These are phyloP conservation scores for Neostethus bicornis DNA, from an alignment of 2,797 vertebrate species.

Conservation along the genomic window DNA sequence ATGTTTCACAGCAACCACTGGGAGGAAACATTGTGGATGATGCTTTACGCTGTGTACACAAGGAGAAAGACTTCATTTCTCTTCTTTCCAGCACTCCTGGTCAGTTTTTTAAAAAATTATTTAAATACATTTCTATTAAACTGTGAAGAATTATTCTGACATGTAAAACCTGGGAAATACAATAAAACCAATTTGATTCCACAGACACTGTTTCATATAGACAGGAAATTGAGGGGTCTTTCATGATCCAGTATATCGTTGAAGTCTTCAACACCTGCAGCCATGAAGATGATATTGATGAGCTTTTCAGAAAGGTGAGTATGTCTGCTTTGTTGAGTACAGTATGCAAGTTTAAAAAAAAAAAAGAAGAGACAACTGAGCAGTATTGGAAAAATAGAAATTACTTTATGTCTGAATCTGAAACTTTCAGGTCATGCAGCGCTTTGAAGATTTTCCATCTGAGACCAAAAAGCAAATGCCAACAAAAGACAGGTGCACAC, in stretches of 20 bases:
- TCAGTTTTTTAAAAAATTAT: slow-evolving; percentile 39
- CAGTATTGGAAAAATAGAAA: no score
- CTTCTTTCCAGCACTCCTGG: slow-evolving; percentile 74
- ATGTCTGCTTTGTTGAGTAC: not conserved
- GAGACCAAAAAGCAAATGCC: slow-evolving; percentile 61
- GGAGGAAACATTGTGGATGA: slow-evolving; percentile 39
- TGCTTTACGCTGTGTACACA: slow-evolving; percentile 17
- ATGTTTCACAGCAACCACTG: not conserved
- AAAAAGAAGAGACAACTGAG: no score
- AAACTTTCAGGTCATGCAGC: slow-evolving; percentile 58
- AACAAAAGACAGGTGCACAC: slow-evolving; percentile 64
- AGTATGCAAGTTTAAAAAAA: no score
- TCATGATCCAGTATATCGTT: slow-evolving; percentile 60
- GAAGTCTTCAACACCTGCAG: slow-evolving; percentile 48
- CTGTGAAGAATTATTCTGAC: no score
- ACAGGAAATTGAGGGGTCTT: slow-evolving; percentile 18
- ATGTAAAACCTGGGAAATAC: no score
- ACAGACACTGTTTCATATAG: slow-evolving; percentile 72
- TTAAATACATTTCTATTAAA: not conserved
- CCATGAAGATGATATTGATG: slow-evolving; percentile 54
- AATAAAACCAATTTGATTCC: no score
- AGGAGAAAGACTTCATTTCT: slow-evolving; percentile 73
- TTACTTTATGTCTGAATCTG: no score
- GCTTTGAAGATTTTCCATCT: slow-evolving; percentile 47
- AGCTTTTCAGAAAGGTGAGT: slow-evolving; percentile 71